Conservation (phyloP, 2,113 vertebrate species). For the Castor canadensis region DNA sequence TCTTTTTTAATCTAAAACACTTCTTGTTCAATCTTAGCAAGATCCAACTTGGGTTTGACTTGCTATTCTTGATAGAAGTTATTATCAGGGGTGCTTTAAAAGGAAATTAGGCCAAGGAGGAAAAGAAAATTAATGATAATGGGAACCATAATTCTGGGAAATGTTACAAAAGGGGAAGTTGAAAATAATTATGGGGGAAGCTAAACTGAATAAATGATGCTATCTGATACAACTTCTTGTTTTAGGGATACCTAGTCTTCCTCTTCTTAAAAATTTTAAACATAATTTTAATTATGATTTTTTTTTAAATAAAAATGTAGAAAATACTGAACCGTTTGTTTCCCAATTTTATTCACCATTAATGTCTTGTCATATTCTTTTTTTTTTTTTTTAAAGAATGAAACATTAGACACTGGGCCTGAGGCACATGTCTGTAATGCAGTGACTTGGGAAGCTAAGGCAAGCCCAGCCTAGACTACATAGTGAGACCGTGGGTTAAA, state of each 20-base stretch:
- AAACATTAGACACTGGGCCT: background rate
- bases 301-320: background rate
- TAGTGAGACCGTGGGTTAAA: background rate
- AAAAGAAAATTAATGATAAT: background rate
- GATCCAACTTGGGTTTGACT: background rate
- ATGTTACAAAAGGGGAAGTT: background rate
- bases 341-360: background rate
- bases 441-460: background rate
- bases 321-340: background rate
- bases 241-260: background rate
- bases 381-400: background rate
- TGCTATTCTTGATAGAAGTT: background rate
- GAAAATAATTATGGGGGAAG: background rate
- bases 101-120: background rate
- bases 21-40: background rate
- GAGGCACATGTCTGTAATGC: background rate
- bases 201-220: background rate
- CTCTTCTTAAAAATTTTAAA: conserved; percentile 22
- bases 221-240: background rate
- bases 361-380: background rate
- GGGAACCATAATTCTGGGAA: background rate
- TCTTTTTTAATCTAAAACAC: no score
- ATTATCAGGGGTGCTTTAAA: background rate
- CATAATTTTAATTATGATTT: background rate
- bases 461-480: background rate